A percentile compares a stretch with the other conserved stretches of the same genome.
These are phyloP conservation scores for Elegia similella DNA, from an alignment of 2,888 invertebrate species.

Conservation along the genomic window DNA sequence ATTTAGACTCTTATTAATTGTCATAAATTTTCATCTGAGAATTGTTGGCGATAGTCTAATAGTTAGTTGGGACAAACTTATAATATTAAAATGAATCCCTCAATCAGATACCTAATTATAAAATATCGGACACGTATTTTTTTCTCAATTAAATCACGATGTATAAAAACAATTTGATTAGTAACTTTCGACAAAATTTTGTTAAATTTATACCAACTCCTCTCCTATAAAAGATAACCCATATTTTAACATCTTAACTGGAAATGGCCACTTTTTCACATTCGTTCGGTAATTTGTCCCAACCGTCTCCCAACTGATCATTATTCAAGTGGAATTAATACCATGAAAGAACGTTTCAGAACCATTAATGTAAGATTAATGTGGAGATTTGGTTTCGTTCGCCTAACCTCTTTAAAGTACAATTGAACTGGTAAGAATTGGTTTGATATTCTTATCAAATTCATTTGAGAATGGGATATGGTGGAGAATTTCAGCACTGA, in stretches of 20 bases:
- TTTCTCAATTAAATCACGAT: too few relatives aligned
- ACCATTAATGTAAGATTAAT: neutral
- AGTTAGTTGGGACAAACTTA: too few relatives aligned
- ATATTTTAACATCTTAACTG: neutral
- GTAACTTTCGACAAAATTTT: too few relatives aligned
- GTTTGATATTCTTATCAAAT: neutral
- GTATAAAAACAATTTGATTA: too few relatives aligned
- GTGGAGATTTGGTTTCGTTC: neutral
- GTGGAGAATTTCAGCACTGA: too few relatives aligned
- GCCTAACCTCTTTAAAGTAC: neutral
- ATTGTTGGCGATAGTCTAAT: too few relatives aligned
- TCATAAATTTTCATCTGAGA: too few relatives aligned
- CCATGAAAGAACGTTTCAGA: neutral
- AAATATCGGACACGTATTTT: too few relatives aligned
- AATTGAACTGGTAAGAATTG: neutral
- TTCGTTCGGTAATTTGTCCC: neutral
- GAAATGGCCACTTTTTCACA: constrained; percentile 3
- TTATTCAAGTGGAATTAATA: constrained; percentile 5
- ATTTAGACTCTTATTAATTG: too few relatives aligned
- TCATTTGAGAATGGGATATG: neutral
- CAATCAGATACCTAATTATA: too few relatives aligned
- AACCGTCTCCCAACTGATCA: neutral
- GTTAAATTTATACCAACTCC: too few relatives aligned
- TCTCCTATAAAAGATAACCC: neutral
- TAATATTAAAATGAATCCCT: too few relatives aligned